Evolutionary conservation across 2,888 invertebrate genomes (phyloP), one percentile per base, ranked within the genome.

Genomic region (Gymnoscelis rufifasciata): DNA sequence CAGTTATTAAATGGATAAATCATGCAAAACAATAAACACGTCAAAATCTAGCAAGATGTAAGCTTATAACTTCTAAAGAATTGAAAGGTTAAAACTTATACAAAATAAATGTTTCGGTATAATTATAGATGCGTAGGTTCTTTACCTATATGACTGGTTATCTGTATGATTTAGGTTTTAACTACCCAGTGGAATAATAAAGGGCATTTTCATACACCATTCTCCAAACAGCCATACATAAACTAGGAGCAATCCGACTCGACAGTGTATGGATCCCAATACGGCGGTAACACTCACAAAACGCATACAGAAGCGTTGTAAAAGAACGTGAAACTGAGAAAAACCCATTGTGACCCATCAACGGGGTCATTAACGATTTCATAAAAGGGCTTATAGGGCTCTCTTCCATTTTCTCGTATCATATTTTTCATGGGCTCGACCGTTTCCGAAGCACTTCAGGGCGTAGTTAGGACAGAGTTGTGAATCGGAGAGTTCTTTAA

Each of bases 301-400:
- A 67, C 61, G 66, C 66, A 66, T 64, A 63, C 64, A 69, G 70
- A 65, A 63, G 68, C 58, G 62, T 63, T 61, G 54, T 66, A 56
- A 68, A 68, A 64, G 68, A 71, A 69, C 61, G 60, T 56, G 68
- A 62, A 74, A 73, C 68, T 68, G 58, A 19, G 57, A 72, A 76
- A 75, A 71, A 72, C 66, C 67, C 70, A 66, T 66, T 69, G 68
- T 58, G 56, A 58, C 54, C 75, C 73, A 79, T 80, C 78, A 74
- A 68, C 71, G 56, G 64, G 68, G 70, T 82, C 83, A 82, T 83
- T 84, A 83, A 78, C 79, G 77, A 79, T 82, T 82, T 78, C 79
- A 82, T 83, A 82, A 81, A 83, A 75, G 79, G 54, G 82, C 79
- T 78, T 79, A 82, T 71, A 71, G 75, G 68, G 68, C 71, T 66